These are phyloP conservation scores for Falco biarmicus DNA, from an alignment of 2,797 vertebrate genomes.

Conservation along the genomic window DNA sequence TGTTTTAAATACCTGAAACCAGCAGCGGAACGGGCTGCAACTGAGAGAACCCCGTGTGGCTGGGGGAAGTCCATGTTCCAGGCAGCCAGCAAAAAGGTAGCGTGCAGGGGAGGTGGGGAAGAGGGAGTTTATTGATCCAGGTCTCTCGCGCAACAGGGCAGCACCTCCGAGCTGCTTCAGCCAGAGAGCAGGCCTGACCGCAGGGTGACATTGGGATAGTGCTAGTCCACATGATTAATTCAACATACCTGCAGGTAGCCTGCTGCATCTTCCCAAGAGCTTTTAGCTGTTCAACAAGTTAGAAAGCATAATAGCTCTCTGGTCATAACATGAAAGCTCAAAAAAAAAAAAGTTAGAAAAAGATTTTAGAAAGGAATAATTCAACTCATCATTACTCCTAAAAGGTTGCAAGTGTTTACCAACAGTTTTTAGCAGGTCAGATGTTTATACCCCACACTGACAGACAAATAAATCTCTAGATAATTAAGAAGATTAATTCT, in stretches of 20 bases:
- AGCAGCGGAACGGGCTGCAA: background rate
- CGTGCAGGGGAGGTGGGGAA: too few species aligned
- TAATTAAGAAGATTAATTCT: background rate
- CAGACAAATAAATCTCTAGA: background rate
- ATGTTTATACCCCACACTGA: background rate
- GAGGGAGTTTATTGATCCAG: background rate
- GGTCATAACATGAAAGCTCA: background rate
- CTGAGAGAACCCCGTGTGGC: background rate
- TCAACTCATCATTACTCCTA: background rate
- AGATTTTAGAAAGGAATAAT: background rate
- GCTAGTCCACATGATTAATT: background rate
- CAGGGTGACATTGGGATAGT: background rate
- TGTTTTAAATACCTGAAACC: background rate
- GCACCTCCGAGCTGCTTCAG: background rate
- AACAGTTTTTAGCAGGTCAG: background rate
- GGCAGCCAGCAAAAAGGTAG: background rate
- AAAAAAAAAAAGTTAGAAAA: background rate
- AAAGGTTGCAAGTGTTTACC: background rate
- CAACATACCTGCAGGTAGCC: background rate
- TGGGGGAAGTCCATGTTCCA: rapidly evolving
- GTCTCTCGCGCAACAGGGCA: background rate
- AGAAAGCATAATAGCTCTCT: background rate
- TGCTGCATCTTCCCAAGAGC: background rate
- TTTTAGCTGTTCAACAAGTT: background rate
- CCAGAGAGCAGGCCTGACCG: background rate